A percentile compares a stretch with the other conserved stretches of the same genome.
Evolutionary conservation across 2,113 vertebrate genomes (phyloP).

Genomic region (Mixornis gularis): DNA sequence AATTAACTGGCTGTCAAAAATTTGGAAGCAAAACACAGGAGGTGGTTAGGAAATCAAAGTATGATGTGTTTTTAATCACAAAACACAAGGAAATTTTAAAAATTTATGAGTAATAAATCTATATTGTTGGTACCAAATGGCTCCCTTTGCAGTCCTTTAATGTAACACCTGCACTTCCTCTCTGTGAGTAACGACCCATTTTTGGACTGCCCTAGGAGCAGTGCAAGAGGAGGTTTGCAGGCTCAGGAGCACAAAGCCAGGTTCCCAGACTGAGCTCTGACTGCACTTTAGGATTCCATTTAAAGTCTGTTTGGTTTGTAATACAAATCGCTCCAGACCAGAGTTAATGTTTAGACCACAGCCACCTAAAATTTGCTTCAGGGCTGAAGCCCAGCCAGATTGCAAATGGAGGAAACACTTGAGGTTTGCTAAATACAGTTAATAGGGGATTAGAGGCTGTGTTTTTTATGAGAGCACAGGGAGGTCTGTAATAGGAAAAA

Average conservation of each 20-base stretch:
- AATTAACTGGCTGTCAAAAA: conserved; percentile 61
- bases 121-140: conserved; percentile 46
- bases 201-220: conserved; percentile 33
- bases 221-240: conserved; percentile 39
- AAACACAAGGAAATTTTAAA: conserved; percentile 51
- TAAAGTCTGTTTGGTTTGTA: conserved; percentile 63
- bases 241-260: conserved; percentile 60
- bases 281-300: conserved; percentile 50
- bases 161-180: conserved; percentile 61
- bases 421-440: conserved; percentile 63
- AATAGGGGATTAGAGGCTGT: conserved; percentile 61
- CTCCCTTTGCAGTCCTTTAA: conserved; percentile 56
- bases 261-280: conserved; percentile 44
- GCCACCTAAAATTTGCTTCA: conserved; percentile 62
- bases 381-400: conserved; percentile 49
- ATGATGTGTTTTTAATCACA: conserved; percentile 60
- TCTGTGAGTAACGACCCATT: conserved; percentile 21
- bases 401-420: conserved; percentile 62
- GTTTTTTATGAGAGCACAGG: conserved; percentile 54
- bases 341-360: conserved; percentile 64
- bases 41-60: conserved; percentile 58
- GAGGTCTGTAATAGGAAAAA: conserved; percentile 52
- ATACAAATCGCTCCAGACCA: conserved; percentile 52
- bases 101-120: conserved; percentile 55
- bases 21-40: conserved; percentile 47